Evolutionary conservation across 2,113 vertebrate genomes (phyloP).

Genomic region (Micronisus gabar): DNA sequence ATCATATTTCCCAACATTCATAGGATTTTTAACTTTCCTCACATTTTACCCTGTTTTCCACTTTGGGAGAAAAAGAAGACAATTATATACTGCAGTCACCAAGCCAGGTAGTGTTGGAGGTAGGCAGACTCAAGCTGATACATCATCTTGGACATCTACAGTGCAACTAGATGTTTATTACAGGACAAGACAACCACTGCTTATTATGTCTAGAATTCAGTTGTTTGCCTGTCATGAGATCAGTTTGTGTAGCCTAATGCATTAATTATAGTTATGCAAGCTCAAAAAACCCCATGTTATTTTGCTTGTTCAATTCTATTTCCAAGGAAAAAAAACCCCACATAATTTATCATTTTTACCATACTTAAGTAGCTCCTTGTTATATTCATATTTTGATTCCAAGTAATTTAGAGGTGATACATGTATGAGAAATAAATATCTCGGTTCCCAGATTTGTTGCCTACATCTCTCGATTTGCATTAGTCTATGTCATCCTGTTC

Average conservation of each 20-base stretch:
- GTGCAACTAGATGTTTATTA: neutral
- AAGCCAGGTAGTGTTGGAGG: neutral
- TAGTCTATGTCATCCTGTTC: neutral
- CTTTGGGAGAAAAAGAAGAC: neutral
- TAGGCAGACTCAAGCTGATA: neutral
- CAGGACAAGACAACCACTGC: neutral
- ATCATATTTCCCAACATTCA: neutral
- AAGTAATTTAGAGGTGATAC: neutral
- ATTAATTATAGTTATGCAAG: neutral
- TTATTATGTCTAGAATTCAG: neutral
- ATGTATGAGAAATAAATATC: neutral
- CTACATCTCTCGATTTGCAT: neutral
- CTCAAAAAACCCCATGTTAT: neutral
- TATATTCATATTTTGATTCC: neutral
- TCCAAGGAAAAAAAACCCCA: neutral
- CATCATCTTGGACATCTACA: neutral
- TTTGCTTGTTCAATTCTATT: neutral
- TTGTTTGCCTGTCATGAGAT: neutral
- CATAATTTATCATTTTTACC: neutral
- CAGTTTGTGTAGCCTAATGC: neutral
- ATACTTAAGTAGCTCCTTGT: neutral
- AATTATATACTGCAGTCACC: neutral
- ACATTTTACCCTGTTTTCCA: neutral
- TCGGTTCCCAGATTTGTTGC: neutral
- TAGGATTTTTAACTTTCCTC: neutral